Evolutionary conservation across 2,888 invertebrate species (phyloP), one percentile per base, ranked within the genome.

Genomic region (Apamea crenata): DNA sequence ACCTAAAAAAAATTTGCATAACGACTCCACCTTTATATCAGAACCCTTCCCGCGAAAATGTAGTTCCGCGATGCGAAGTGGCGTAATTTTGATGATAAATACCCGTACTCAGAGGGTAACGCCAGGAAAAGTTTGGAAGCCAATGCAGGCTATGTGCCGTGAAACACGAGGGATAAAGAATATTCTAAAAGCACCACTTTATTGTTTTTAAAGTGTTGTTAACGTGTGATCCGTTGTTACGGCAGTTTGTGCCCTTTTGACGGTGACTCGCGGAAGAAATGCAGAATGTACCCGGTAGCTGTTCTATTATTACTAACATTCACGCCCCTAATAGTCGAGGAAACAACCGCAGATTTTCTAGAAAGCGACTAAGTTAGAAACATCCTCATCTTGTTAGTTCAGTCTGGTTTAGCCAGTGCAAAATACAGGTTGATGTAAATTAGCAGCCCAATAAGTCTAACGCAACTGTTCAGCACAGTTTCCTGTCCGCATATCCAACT

Each of bases 51-150:
- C 81, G 63, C 74, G 67, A 84, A 86, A 89, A 83, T 81, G 73
- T 90, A 86, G 87, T 89, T 84, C 84, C 79, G 84, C 86, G 80
- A 85, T 84, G 88, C 81, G 81, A 90, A 90, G 82, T 87, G 81
- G 83, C 81, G 90, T 91, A 91, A 90, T 91, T 91, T 91, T 91
- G 88, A 87, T 91, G 89, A 91, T 87, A 91, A 90, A 91, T 89
- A 90, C 67, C 61, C 80, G 61, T 83, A 87, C 86, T 84, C 80
- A 78, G 47, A 76, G 79, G 7, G 73, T 81, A 82, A 78, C 76
- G 80, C 69, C 56, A 66, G 72, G 66, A 71, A 82, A 82, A 74
- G 71, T 87, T 85, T 80, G 68, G 72, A 72, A 61, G 74, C 63
- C 61, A 77, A 74, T 80, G 78, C 80, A 81, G 50, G 80, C 36